Evolutionary conservation across 2,888 invertebrate genomes (phyloP).

Genomic region (Xestia rhomboidea): DNA sequence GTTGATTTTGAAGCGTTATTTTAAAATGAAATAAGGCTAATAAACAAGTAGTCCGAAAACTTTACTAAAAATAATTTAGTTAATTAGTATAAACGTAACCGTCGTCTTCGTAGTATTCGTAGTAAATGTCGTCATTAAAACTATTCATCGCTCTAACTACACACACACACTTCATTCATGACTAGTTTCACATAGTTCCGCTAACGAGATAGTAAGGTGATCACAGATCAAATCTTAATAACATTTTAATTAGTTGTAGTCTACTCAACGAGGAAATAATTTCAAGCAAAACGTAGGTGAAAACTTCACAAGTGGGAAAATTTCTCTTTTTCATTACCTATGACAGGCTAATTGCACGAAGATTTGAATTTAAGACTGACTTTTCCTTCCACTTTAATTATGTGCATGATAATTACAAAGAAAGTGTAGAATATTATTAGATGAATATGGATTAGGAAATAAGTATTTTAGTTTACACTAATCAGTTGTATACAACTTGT

Average conservation of each 20-base stretch:
- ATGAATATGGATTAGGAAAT: constrained; percentile 25
- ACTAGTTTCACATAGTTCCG: constrained; percentile 30
- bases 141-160: not conserved
- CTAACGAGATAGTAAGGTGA: constrained; percentile 44
- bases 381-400: constrained; percentile 19
- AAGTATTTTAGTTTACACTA: not conserved
- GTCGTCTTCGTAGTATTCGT: too few species aligned
- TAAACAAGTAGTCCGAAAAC: not conserved
- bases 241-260: constrained; percentile 46
- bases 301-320: constrained; percentile 31
- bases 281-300: constrained; percentile 22
- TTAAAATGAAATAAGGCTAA: not conserved
- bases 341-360: constrained; percentile 3
- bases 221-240: constrained; percentile 41
- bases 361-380: constrained; percentile 13
- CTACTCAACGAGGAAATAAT: constrained; percentile 29
- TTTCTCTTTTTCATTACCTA: constrained; percentile 39
- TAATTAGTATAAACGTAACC: not conserved
- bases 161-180: constrained; percentile 26
- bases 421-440: constrained; percentile 21
- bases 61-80: too few species aligned
- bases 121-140: not conserved
- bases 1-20: not conserved
- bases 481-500: not conserved
- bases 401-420: not conserved